phyloP scores from a whole-genome alignment of 92 coral and sea anemone species.

The Virgularia gustaviana region DNA sequence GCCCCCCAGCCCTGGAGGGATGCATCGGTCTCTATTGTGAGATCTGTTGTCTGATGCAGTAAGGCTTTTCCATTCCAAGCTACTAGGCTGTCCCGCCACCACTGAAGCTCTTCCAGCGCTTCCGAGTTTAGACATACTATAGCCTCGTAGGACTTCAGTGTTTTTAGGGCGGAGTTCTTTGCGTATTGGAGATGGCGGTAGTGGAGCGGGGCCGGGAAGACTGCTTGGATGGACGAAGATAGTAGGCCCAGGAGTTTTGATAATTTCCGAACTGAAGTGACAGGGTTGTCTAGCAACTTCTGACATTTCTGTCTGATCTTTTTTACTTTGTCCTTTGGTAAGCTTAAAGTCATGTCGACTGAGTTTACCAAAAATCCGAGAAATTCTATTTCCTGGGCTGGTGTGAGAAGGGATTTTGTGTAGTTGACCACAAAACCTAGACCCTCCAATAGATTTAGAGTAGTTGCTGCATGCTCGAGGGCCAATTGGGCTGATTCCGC shows the following conservation, averaged over 20 bases:
- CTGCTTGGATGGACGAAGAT: constrained; percentile 53
- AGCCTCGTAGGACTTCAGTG: constrained; percentile 45
- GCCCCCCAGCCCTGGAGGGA: constrained; percentile 58
- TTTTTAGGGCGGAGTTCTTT: not conserved
- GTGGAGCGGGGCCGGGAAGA: constrained; percentile 51
- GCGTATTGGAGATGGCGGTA: constrained; percentile 45
- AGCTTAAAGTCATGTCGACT: not conserved
- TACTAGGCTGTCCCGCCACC: constrained; percentile 46
- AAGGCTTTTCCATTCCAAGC: constrained; percentile 55
- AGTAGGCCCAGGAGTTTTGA: constrained; percentile 57
- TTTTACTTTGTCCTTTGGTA: constrained; percentile 35
- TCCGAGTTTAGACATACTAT: not conserved
- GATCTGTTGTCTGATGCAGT: constrained; percentile 39
- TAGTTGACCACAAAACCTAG: too few relatives aligned
- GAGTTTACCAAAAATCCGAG: constrained; percentile 9
- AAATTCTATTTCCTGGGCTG: too few relatives aligned
- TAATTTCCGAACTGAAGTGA: constrained; percentile 32
- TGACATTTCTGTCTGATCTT: constrained; percentile 32
- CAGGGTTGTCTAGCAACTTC: constrained; percentile 24
- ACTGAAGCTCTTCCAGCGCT: constrained; percentile 29
- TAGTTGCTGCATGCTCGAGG: not conserved
- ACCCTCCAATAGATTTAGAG: constrained; percentile 8
- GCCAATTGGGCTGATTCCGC: constrained; percentile 23
- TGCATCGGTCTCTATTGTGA: constrained; percentile 56
- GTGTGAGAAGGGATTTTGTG: too few relatives aligned